phyloP scores from a whole-genome alignment of 1,140 invertebrate genomes.

The Bilobella aurantiaca region DNA sequence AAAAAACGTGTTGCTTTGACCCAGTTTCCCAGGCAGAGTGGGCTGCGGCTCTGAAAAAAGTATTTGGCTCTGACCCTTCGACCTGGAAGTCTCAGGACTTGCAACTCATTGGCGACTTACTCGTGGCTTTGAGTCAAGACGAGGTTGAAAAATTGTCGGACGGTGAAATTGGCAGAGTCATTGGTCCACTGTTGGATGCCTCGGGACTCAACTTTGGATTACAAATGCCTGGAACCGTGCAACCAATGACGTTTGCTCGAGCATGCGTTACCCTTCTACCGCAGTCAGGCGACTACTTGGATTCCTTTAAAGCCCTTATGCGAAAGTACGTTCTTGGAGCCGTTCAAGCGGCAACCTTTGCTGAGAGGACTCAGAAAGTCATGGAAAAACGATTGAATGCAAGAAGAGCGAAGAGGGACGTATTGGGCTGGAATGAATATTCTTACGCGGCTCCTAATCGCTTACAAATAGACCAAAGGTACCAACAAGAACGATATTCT shows the following conservation, averaged over 20 bases:
- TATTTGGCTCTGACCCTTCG: slow-evolving; percentile 25
- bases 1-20: slow-evolving; percentile 29
- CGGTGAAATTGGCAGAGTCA: slow-evolving; percentile 18
- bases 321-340: slow-evolving; percentile 18
- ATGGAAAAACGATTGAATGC: slow-evolving; percentile 9
- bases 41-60: slow-evolving; percentile 17
- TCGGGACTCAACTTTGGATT: background rate
- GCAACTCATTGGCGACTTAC: slow-evolving; percentile 25
- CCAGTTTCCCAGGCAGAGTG: slow-evolving; percentile 13
- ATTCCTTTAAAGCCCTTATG: slow-evolving; percentile 22
- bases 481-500: slow-evolving; percentile 2
- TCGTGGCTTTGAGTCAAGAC: slow-evolving; percentile 17
- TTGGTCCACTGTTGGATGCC: slow-evolving; percentile 15
- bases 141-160: slow-evolving; percentile 23
- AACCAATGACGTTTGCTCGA: slow-evolving; percentile 13
- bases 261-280: slow-evolving; percentile 15
- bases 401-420: slow-evolving; percentile 14
- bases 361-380: slow-evolving; percentile 2
- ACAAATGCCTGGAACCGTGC: slow-evolving; percentile 7
- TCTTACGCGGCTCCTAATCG: background rate
- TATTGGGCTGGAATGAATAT: slow-evolving; percentile 9
- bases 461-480: slow-evolving; percentile 5
- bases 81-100: slow-evolving; percentile 25
- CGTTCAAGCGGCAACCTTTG: slow-evolving; percentile 23
- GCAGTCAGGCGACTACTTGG: slow-evolving; percentile 14